A percentile compares a stretch with the other conserved stretches of the same genome.
Evolutionary conservation across 1,140 invertebrate genomes (phyloP).

Genomic region (Yoshiicerus persimilis): DNA sequence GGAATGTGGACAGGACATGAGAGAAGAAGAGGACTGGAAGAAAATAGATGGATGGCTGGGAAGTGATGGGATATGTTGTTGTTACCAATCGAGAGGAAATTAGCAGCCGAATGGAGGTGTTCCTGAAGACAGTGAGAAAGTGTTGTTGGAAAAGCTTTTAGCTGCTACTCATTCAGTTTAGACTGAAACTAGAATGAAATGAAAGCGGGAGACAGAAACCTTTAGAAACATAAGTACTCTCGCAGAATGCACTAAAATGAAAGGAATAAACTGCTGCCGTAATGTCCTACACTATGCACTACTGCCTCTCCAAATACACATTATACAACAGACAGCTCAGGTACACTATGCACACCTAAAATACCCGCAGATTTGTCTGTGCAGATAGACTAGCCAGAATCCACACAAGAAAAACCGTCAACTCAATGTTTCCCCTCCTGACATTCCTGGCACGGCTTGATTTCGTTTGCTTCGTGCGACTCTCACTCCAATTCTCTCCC

Average conservation of each 20-base stretch:
- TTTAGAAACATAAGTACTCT: neutral
- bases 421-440: neutral
- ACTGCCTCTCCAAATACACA: neutral
- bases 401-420: neutral
- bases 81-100: constrained; percentile 1
- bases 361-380: neutral
- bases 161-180: neutral
- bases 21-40: neutral
- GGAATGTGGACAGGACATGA: neutral
- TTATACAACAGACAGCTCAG: neutral
- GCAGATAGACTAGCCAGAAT: neutral
- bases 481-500: neutral
- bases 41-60: neutral
- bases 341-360: neutral
- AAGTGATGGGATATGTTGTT: neutral
- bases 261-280: neutral
- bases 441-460: neutral
- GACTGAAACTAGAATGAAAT: neutral
- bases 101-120: neutral
- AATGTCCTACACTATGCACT: neutral
- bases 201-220: neutral
- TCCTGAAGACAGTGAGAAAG: neutral
- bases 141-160: constrained; percentile 15
- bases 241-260: neutral
- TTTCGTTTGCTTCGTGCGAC: neutral